Percentiles rank a stretch among this genome's conserved stretches.
phyloP scores from a whole-genome alignment of 2,797 vertebrate species.

The Platyrinchus mystaceus region DNA sequence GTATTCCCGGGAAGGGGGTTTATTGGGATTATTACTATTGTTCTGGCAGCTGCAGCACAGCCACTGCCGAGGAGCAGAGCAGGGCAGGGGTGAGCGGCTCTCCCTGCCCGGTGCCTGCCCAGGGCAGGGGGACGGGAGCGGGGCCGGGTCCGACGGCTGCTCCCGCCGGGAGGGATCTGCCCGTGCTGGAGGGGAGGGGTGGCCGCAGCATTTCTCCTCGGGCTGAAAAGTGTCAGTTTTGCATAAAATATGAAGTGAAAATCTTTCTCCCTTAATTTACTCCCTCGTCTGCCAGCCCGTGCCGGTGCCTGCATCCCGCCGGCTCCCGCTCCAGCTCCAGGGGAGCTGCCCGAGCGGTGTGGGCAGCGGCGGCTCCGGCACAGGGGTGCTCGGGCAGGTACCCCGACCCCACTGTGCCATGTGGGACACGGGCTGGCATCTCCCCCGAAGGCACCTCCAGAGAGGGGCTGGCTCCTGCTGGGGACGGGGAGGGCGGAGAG shows the following conservation, averaged over 20 bases:
- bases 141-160: neutral
- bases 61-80: neutral
- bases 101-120: neutral
- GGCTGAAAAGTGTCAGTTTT: neutral
- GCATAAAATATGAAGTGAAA: neutral
- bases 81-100: neutral
- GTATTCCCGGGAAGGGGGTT: neutral
- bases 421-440: accelerated
- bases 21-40: constrained; percentile 17
- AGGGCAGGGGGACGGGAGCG: accelerated
- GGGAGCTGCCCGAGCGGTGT: neutral
- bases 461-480: neutral
- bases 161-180: neutral
- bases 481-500: neutral
- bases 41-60: constrained; percentile 33
- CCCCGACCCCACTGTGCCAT: accelerated
- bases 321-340: neutral
- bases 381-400: neutral
- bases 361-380: neutral
- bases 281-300: neutral
- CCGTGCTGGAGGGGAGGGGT: neutral
- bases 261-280: neutral
- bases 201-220: neutral
- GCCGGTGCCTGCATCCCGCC: neutral
- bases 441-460: neutral